A percentile compares a stretch with the other conserved stretches of the same genome.
These are phyloP conservation scores for Tonatia bakeri DNA, from an alignment of 2,113 vertebrate genomes.

Conservation along the genomic window DNA sequence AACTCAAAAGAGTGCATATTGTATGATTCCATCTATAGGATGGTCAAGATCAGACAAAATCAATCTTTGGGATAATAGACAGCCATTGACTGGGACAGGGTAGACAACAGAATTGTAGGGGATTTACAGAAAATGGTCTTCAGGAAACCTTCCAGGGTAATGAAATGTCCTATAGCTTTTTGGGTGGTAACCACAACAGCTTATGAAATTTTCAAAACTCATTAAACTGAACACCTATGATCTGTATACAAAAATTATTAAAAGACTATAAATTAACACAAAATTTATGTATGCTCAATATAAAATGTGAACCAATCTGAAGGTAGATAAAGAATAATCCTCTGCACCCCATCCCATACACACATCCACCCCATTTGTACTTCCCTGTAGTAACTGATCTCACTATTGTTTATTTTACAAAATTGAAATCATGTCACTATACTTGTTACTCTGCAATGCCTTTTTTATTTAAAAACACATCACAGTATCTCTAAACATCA, in stretches of 20 bases:
- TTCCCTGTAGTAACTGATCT: not conserved
- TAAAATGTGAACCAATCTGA: not conserved
- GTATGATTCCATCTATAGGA: not conserved
- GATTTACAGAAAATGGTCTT: not conserved
- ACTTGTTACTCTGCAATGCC: not conserved
- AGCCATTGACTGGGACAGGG: not conserved
- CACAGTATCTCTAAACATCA: not conserved
- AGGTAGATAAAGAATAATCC: not conserved
- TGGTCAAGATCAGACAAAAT: not conserved
- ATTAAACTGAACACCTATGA: not conserved
- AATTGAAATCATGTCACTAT: not conserved
- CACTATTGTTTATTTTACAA: not conserved
- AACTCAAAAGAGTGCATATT: not conserved
- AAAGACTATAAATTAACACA: not conserved
- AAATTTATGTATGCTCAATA: not conserved
- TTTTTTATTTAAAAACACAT: not conserved
- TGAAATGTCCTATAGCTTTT: not conserved
- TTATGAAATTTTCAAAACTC: not conserved
- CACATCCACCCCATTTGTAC: not conserved
- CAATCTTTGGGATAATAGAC: not conserved
- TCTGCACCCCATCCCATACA: not conserved
- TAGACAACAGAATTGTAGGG: too few relatives aligned
- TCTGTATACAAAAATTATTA: not conserved
- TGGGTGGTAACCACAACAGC: too few relatives aligned
- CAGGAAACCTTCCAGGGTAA: not conserved